Conservation (phyloP, 2,888 invertebrate species). For the Antitype chi region DNA sequence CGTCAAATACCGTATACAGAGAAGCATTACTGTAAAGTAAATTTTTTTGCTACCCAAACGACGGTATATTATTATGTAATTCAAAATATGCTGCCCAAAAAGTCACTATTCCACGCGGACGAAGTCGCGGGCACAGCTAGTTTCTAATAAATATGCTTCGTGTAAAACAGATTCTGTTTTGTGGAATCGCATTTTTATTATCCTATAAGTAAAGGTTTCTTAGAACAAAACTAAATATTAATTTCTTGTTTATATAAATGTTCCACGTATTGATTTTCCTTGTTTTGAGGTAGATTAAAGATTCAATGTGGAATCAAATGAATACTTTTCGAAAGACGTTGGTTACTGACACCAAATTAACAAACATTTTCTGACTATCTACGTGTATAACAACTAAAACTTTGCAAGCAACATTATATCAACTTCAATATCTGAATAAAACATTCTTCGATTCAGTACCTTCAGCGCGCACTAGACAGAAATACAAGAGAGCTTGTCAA, state of each 20-base stretch:
- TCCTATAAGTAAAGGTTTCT: background rate
- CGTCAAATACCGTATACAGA: too few species aligned
- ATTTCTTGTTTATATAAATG: too few species aligned
- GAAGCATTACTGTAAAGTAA: too few species aligned
- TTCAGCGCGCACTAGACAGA: conserved; percentile 49
- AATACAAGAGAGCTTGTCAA: conserved; percentile 65
- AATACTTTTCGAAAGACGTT: background rate
- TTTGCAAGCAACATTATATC: conserved; percentile 12
- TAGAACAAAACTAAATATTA: background rate
- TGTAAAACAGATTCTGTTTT: background rate
- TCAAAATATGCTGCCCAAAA: too few species aligned
- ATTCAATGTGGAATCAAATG: too few species aligned
- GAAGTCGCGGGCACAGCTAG: too few species aligned
- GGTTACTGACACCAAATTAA: background rate
- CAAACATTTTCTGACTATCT: background rate
- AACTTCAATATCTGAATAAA: conserved; percentile 31
- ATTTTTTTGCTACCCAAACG: too few species aligned
- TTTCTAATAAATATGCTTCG: background rate
- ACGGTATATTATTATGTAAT: too few species aligned
- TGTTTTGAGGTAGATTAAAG: background rate
- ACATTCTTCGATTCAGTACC: conserved; percentile 50
- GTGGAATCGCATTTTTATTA: background rate
- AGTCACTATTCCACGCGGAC: too few species aligned
- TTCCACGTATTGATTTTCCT: background rate
- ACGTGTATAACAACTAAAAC: background rate